Evolutionary conservation across 1,140 invertebrate genomes (phyloP).

Genomic region (Brachionus sp.): DNA sequence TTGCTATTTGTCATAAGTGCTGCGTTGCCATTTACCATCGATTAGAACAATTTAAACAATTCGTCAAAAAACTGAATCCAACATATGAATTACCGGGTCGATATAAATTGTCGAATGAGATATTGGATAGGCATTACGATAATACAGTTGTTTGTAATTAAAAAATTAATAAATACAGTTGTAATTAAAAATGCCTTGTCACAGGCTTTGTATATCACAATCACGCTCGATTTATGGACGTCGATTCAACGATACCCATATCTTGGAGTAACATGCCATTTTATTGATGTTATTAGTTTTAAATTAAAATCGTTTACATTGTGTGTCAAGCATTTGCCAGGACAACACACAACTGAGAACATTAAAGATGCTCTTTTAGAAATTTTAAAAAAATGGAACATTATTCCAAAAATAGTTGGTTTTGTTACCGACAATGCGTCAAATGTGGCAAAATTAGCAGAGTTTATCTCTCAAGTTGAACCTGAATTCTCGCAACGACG

Average conservation of each 20-base stretch:
- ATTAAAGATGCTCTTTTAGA: background rate
- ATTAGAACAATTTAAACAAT: background rate
- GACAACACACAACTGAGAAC: background rate
- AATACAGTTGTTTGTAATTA: background rate
- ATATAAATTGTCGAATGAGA: background rate
- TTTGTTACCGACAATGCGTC: background rate
- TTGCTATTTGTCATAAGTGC: background rate
- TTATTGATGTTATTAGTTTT: background rate
- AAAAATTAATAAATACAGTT: too few species aligned
- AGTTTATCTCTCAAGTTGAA: background rate
- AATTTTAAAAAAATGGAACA: background rate
- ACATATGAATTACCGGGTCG: background rate
- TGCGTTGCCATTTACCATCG: background rate
- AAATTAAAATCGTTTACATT: background rate
- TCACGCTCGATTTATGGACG: background rate
- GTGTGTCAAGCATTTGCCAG: background rate
- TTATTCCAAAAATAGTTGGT: background rate
- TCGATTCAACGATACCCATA: background rate
- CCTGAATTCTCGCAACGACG: background rate
- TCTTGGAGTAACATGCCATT: constrained; percentile 10
- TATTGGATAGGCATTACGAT: background rate
- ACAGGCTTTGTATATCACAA: background rate
- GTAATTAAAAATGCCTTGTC: background rate
- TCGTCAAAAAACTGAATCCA: background rate
- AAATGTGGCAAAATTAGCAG: background rate